Base-by-base conservation (phyloP, 1,140 invertebrate genomes). In the Varroa destructor region DNA sequence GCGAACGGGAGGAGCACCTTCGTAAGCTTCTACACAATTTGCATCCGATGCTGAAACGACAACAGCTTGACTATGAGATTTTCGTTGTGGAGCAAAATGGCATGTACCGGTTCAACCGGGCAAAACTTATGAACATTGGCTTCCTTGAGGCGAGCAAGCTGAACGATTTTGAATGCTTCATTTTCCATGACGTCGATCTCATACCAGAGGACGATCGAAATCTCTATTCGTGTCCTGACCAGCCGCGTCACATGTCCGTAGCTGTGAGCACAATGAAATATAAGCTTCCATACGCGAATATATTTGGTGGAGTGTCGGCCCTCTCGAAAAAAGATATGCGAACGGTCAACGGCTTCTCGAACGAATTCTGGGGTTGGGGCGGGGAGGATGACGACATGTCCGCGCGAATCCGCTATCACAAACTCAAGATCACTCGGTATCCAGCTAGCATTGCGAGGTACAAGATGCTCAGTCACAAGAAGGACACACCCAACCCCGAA, bases 161-260 rank as follows among this genome's bases (percentile, higher is more conserved):
- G 55, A 84, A 85, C 56, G 81, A 85, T 56, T 76, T 75, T 75
- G 73, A 76, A 36, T 75, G 74, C 55, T 94, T 93, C 80, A 87
- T 96, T 74, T 96, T 96, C 81, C 93, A 97, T 81, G 94, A 97
- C 80, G 90, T 97, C 40, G 93, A 97, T 80, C 84, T 96, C 64
- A 80, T 97, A 76, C 92, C 93, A 5, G 88, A 95, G 77, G 89
- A 97, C 81, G 90, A 93, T 77, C 81, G 87, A 73, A 96, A 96
- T 81, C 80, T 95, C 40, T 97, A 97, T 81, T 87, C 85, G 14
- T 94, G 91, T 81, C 89, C 89, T 1, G 84, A 87, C 72, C 76
- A 77, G 73, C 80, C 81, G 5, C 71, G 80, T 25, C 81, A 82
- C 73, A 75, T 77, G 75, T 77, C 75, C 55, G 76, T 77, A 40